Percentiles rank a stretch among this genome's conserved stretches.
Conservation (phyloP, 2,888 invertebrate species). For the Falcaria lacertinaria region DNA sequence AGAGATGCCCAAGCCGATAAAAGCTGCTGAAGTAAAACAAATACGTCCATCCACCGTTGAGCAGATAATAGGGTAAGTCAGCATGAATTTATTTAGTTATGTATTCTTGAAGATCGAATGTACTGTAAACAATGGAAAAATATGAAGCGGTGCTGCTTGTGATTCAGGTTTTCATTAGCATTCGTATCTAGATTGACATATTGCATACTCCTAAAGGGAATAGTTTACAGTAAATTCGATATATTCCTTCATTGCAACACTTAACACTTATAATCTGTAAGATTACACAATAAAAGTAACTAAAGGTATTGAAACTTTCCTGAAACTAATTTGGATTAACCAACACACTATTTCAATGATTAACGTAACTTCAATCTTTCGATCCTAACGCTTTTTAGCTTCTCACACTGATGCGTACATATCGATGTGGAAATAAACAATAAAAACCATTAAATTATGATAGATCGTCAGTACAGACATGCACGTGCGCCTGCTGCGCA, state of each 20-base stretch:
- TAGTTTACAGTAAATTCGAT: background rate
- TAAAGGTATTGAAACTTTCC: too few relatives aligned
- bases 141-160: background rate
- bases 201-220: background rate
- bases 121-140: background rate
- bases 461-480: too few relatives aligned
- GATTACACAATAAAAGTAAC: too few relatives aligned
- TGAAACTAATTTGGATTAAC: too few relatives aligned
- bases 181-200: background rate
- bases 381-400: conserved; percentile 55
- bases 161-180: too few relatives aligned
- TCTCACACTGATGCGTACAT: conserved; percentile 42
- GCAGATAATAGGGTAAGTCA: conserved; percentile 48
- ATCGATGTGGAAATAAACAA: too few relatives aligned
- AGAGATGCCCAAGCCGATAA: conserved; percentile 37
- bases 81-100: conserved; percentile 11
- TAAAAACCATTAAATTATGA: too few relatives aligned
- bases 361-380: conserved; percentile 17
- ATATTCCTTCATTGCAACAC: background rate
- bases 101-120: conserved; percentile 9
- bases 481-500: too few relatives aligned
- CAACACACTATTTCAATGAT: conserved; percentile 3
- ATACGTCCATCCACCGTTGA: conserved; percentile 28
- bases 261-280: background rate
- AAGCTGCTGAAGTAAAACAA: conserved; percentile 34